Evolutionary conservation across 1,140 invertebrate genomes (phyloP).

Genomic region (Pseudomyrmex flavicornis): DNA sequence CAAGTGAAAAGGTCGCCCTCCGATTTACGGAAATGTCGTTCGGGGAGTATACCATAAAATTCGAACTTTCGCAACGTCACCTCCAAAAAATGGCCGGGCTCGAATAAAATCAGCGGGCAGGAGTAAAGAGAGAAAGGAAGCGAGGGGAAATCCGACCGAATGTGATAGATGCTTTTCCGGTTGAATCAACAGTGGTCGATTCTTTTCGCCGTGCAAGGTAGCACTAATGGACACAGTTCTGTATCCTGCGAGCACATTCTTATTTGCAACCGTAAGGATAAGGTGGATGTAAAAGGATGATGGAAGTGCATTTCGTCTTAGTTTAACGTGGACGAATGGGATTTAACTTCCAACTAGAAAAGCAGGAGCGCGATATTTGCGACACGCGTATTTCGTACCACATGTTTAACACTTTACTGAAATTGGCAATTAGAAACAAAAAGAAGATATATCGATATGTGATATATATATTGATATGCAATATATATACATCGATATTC

Average conservation of each 20-base stretch:
- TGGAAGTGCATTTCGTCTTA: slow-evolving; percentile 58
- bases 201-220: slow-evolving; percentile 30
- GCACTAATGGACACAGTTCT: slow-evolving; percentile 50
- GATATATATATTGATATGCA: too few relatives aligned
- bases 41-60: slow-evolving; percentile 40
- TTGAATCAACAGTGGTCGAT: slow-evolving; percentile 60
- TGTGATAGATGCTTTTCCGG: slow-evolving; percentile 56
- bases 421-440: too few relatives aligned
- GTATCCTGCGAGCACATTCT: slow-evolving; percentile 37
- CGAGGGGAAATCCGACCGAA: slow-evolving; percentile 42
- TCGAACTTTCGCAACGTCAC: slow-evolving; percentile 45
- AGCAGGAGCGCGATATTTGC: neutral
- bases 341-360: slow-evolving; percentile 68
- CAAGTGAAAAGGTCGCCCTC: neutral
- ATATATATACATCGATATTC: too few relatives aligned
- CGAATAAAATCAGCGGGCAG: slow-evolving; percentile 34
- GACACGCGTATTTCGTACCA: neutral
- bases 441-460: too few relatives aligned
- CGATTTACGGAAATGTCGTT: slow-evolving; percentile 48
- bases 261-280: slow-evolving; percentile 5
- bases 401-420: neutral
- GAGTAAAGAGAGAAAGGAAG: too few relatives aligned
- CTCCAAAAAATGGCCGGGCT: slow-evolving; percentile 28
- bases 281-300: slow-evolving; percentile 30
- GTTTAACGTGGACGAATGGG: slow-evolving; percentile 67